Evolutionary conservation across 1,140 invertebrate genomes (phyloP).

Genomic region (Listronotus bonariensis): DNA sequence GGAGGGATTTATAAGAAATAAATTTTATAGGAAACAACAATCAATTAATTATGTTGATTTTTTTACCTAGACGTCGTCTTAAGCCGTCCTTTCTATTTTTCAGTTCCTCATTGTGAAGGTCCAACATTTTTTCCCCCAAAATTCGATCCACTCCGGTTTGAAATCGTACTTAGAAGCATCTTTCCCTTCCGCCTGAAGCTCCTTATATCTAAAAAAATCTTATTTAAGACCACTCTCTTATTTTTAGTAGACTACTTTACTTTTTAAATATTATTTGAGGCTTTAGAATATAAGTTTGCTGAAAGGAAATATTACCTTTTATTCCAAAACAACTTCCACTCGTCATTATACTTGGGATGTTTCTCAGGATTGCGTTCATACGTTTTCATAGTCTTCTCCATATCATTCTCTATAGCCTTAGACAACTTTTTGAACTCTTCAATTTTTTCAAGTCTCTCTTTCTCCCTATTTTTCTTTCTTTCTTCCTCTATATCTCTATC

Average conservation of each 20-base stretch:
- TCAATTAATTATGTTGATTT: not conserved
- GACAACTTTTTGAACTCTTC: conserved; percentile 54
- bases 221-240: not conserved
- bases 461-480: conserved; percentile 22
- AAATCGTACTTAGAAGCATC: conserved; percentile 80
- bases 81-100: conserved; percentile 62
- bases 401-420: conserved; percentile 58
- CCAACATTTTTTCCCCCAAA: conserved; percentile 81
- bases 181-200: conserved; percentile 74
- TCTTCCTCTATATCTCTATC: conserved; percentile 21
- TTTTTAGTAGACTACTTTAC: too few species aligned
- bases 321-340: conserved; percentile 79
- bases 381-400: conserved; percentile 66
- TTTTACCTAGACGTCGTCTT: conserved; percentile 49
- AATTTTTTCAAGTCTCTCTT: conserved; percentile 41
- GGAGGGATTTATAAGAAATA: too few species aligned
- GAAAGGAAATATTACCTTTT: conserved; percentile 33
- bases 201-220: conserved; percentile 66
- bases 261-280: too few species aligned
- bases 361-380: conserved; percentile 84
- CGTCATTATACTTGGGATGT: conserved; percentile 81
- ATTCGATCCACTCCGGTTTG: conserved; percentile 84
- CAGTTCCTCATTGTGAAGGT: conserved; percentile 72
- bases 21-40: too few species aligned
- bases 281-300: too few species aligned